Percentiles rank a stretch among this genome's conserved stretches.
Evolutionary conservation across 92 coral and sea anemone species (phyloP).

Genomic region (Bergia puertoricense): DNA sequence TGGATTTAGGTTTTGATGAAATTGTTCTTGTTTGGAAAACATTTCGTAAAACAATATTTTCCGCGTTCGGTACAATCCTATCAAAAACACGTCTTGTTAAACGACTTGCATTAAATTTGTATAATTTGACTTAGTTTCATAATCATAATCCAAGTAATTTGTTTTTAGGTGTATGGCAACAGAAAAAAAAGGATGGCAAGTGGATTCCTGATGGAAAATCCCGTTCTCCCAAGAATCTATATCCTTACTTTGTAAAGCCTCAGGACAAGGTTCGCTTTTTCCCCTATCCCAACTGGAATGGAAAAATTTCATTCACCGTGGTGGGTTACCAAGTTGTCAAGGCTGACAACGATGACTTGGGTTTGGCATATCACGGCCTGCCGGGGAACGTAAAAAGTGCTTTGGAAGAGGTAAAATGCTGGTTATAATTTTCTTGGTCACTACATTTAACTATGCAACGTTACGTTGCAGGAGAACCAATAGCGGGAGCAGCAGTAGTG

Average conservation of each 20-base stretch:
- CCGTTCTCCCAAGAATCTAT: neutral
- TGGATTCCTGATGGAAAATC: neutral
- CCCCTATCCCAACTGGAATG: conserved; percentile 20
- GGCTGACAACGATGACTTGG: neutral
- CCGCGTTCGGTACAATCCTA: no score
- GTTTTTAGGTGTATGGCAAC: conserved; percentile 11
- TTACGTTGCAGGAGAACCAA: no score
- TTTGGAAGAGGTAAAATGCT: neutral
- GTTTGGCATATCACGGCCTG: neutral
- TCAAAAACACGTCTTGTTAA: no score
- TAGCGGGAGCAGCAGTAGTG: no score
- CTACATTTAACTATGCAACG: no score
- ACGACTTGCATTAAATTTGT: no score
- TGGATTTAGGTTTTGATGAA: no score
- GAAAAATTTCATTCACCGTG: conserved; percentile 16
- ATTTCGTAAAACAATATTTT: no score
- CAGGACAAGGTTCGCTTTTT: neutral
- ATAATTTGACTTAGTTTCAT: neutral
- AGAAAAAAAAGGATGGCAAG: neutral
- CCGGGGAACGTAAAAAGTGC: conserved; percentile 4
- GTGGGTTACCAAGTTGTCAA: neutral
- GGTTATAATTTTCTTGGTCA: neutral
- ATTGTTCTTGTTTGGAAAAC: no score
- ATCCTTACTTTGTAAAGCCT: neutral
- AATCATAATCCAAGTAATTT: neutral